A percentile compares a stretch with the other conserved stretches of the same genome.
Evolutionary conservation across 2,797 vertebrate genomes (phyloP).

Genomic region (Sebastiscus albofasciatus): DNA sequence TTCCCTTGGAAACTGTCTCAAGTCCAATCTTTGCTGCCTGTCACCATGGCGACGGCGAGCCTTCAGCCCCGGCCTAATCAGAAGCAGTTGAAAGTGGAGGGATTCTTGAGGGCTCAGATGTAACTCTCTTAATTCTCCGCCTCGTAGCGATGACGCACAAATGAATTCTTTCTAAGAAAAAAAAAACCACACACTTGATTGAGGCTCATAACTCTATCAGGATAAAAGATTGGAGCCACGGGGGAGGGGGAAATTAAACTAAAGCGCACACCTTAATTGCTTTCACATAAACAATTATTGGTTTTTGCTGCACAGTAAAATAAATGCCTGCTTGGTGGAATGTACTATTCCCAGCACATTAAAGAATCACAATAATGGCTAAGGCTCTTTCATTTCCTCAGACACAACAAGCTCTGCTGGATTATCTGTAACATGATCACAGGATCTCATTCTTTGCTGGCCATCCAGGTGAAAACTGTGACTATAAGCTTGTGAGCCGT

Average conservation of each 20-base stretch:
- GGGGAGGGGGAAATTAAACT: constrained; percentile 1
- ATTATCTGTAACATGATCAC: constrained; percentile 32
- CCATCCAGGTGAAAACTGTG: constrained; percentile 21
- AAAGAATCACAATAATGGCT: constrained; percentile 8
- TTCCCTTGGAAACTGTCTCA: constrained; percentile 58
- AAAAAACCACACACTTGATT: constrained; percentile 5
- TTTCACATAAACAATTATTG: constrained; percentile 24
- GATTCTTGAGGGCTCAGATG: constrained; percentile 50
- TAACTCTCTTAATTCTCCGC: constrained; percentile 51
- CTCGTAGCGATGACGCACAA: constrained; percentile 23
- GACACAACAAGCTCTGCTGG: constrained; percentile 14
- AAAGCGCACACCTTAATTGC: constrained; percentile 27
- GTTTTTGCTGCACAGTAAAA: constrained; percentile 12
- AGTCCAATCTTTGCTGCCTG: constrained; percentile 62
- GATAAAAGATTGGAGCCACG: constrained; percentile 16
- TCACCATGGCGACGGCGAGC: constrained; percentile 73
- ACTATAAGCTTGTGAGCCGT: constrained; percentile 28
- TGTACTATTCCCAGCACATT: constrained; percentile 11
- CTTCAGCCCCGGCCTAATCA: constrained; percentile 56
- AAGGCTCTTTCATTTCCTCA: constrained; percentile 41
- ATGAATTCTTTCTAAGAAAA: constrained; percentile 11
- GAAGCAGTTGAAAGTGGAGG: constrained; percentile 54
- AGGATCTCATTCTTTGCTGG: constrained; percentile 26
- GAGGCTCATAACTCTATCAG: constrained; percentile 2
- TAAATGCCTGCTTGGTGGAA: constrained; percentile 6